These are phyloP conservation scores for Falco punctatus DNA, from an alignment of 2,113 vertebrate species.

Conservation along the genomic window DNA sequence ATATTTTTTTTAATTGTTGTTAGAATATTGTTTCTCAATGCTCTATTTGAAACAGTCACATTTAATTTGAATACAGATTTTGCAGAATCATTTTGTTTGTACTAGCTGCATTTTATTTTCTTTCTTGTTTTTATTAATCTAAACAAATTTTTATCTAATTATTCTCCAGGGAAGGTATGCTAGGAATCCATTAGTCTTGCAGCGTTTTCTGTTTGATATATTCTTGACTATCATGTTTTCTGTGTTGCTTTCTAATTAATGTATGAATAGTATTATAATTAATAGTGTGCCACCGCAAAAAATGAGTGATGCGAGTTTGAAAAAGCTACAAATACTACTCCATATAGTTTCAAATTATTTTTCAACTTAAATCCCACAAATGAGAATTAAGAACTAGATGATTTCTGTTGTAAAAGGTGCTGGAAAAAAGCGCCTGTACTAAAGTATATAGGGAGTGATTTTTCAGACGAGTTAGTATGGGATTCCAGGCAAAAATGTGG, in stretches of 20 bases:
- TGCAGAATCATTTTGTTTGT: not conserved
- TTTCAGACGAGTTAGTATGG: too few species aligned
- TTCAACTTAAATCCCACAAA: not conserved
- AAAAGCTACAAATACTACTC: not conserved
- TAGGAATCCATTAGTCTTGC: conserved; percentile 35
- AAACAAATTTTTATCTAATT: conserved; percentile 64
- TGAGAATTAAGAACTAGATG: not conserved
- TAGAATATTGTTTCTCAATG: not conserved
- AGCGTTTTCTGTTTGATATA: conserved; percentile 27
- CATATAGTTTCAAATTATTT: not conserved
- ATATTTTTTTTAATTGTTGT: not conserved
- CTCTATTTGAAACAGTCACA: not conserved
- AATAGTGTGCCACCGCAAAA: conserved; percentile 20
- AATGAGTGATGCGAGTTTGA: conserved; percentile 35
- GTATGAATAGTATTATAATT: conserved; percentile 54
- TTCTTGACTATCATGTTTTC: conserved; percentile 16
- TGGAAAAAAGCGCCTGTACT: not conserved
- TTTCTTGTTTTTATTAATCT: conserved; percentile 34
- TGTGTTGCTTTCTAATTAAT: conserved; percentile 49
- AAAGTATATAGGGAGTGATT: not conserved
- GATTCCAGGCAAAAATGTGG: not conserved
- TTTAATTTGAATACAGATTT: not conserved
- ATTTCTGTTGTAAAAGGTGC: not conserved
- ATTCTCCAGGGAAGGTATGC: conserved; percentile 52
- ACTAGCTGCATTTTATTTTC: not conserved